These are phyloP conservation scores for Gymnoscelis rufifasciata DNA, from an alignment of 2,888 invertebrate species.

Conservation along the genomic window DNA sequence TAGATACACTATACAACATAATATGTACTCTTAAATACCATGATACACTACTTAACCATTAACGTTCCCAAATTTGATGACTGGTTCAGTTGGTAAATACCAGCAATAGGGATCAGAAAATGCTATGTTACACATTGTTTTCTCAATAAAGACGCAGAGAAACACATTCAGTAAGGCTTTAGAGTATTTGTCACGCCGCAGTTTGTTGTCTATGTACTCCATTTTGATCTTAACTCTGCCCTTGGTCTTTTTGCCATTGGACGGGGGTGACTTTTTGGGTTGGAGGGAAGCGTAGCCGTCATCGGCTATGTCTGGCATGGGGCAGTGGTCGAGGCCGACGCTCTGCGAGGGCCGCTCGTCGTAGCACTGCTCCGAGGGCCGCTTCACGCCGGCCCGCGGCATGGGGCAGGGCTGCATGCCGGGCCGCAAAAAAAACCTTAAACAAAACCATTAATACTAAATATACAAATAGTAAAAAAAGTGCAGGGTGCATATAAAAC, in stretches of 20 bases:
- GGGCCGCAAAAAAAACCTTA: conserved; percentile 60
- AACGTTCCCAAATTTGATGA: too few species aligned
- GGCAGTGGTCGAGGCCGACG: conserved; percentile 75
- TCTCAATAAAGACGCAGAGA: conserved; percentile 9
- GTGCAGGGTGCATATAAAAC: conserved; percentile 78
- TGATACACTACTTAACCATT: too few species aligned
- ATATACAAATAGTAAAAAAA: too few species aligned
- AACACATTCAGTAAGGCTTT: conserved; percentile 19
- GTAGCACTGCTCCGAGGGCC: conserved; percentile 88
- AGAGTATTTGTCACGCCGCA: conserved; percentile 89
- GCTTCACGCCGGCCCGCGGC: conserved; percentile 80
- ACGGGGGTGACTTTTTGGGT: conserved; percentile 93
- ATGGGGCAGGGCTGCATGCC: conserved; percentile 82
- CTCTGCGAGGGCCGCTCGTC: conserved; percentile 82
- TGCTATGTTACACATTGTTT: too few species aligned
- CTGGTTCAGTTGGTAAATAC: too few species aligned
- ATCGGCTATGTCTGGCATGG: conserved; percentile 86
- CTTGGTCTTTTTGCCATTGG: conserved; percentile 98
- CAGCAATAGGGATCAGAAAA: too few species aligned
- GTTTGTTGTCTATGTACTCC: conserved; percentile 99
- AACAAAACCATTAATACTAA: too few species aligned
- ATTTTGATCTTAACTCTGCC: conserved; percentile 99
- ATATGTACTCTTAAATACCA: too few species aligned
- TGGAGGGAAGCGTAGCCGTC: conserved; percentile 87
- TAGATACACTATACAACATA: too few species aligned